Percentiles rank a stretch among this genome's conserved stretches.
Evolutionary conservation across 1,140 invertebrate genomes (phyloP).

Genomic region (Drosophila pectinifera): DNA sequence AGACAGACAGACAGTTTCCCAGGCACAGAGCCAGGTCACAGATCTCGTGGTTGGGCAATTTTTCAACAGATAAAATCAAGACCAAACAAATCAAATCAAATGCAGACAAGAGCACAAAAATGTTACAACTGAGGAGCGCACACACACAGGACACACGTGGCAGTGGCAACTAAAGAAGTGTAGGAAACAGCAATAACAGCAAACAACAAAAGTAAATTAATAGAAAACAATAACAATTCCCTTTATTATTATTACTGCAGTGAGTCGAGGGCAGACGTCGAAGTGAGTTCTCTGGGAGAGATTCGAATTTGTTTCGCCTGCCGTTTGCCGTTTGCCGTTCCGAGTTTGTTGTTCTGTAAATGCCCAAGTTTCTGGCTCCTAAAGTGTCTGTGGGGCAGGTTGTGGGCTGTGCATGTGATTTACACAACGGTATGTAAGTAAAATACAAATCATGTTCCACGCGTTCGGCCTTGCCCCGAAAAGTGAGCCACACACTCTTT

Average conservation of each 20-base stretch:
- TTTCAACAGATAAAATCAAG: conserved; percentile 55
- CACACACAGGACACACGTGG: conserved; percentile 13
- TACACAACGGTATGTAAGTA: conserved; percentile 49
- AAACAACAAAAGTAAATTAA: conserved; percentile 54
- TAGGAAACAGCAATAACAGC: conserved; percentile 39
- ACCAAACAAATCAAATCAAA: conserved; percentile 54
- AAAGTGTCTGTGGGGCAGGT: conserved; percentile 27
- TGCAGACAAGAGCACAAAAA: conserved; percentile 46
- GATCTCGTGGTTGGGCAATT: conserved; percentile 46
- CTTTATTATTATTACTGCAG: conserved; percentile 57
- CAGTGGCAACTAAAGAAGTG: conserved; percentile 33
- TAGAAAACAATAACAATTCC: conserved; percentile 58
- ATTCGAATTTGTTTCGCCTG: conserved; percentile 48
- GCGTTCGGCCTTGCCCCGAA: conserved; percentile 41
- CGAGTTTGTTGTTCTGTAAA: conserved; percentile 40
- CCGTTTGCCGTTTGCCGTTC: conserved; percentile 24
- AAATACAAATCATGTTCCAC: conserved; percentile 52
- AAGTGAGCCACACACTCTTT: conserved; percentile 35
- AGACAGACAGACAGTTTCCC: conserved; percentile 40
- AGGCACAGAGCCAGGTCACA: conserved; percentile 15
- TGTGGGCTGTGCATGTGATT: conserved; percentile 42
- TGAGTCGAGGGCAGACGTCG: conserved; percentile 44
- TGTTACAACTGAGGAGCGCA: conserved; percentile 8
- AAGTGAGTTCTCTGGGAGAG: conserved; percentile 39
- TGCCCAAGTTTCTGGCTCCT: conserved; percentile 42